Evolutionary conservation across 2,888 invertebrate genomes (phyloP).

Genomic region (Athalia cordata): DNA sequence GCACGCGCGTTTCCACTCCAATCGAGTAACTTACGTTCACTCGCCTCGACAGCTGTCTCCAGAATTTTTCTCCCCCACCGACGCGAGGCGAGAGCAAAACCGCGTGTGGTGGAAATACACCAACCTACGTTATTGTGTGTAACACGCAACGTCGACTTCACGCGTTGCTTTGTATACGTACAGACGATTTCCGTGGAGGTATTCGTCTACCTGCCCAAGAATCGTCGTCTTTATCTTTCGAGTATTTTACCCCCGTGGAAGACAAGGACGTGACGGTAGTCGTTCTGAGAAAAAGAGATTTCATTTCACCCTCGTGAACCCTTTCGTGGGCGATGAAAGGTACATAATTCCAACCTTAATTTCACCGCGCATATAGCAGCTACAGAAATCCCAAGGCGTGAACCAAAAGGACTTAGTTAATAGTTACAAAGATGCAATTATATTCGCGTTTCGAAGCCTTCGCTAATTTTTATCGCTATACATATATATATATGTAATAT

Average conservation of each 20-base stretch:
- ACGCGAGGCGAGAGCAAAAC: too few species aligned
- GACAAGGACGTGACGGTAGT: background rate
- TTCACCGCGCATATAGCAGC: background rate
- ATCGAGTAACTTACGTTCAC: slow-evolving; percentile 30
- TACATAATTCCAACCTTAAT: slow-evolving; percentile 22
- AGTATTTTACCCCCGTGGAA: background rate
- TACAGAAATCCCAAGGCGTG: background rate
- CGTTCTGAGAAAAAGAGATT: background rate
- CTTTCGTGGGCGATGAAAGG: slow-evolving; percentile 24
- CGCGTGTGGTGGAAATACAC: too few species aligned
- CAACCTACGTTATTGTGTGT: too few species aligned
- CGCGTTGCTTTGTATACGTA: too few species aligned
- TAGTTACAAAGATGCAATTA: slow-evolving; percentile 13
- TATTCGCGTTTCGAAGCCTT: background rate
- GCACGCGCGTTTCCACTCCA: slow-evolving; percentile 42
- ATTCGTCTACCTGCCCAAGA: background rate
- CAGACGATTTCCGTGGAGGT: too few species aligned
- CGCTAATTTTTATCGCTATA: too few species aligned
- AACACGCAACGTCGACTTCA: too few species aligned
- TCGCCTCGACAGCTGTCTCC: slow-evolving; percentile 33
- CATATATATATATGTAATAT: too few species aligned
- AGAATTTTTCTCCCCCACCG: background rate
- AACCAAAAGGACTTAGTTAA: slow-evolving; percentile 8
- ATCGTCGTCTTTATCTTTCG: background rate
- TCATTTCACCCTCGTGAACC: slow-evolving; percentile 17